Percentiles rank a stretch among this genome's conserved stretches.
Conservation (phyloP, 2,113 vertebrate species). For the Micronycteris hirsuta region DNA sequence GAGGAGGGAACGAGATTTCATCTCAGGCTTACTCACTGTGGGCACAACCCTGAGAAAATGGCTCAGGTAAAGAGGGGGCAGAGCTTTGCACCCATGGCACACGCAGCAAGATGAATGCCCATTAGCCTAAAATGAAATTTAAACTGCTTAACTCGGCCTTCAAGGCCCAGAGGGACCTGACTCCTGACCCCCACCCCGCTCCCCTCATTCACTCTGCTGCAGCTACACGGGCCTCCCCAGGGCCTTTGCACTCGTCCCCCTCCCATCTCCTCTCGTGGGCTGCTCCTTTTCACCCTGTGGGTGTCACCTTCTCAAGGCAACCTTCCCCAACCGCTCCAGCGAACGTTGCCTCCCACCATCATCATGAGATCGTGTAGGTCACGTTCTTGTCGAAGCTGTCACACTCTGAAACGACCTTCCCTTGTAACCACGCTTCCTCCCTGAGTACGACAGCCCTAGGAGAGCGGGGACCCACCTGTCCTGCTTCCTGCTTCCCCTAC, state of each 20-base stretch:
- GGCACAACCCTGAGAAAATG: background rate
- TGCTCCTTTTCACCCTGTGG: background rate
- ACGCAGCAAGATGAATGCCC: background rate
- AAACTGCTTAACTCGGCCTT: fast-evolving
- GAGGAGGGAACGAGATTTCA: fast-evolving
- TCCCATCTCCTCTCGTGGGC: background rate
- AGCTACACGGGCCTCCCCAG: background rate
- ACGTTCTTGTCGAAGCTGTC: background rate
- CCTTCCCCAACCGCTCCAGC: background rate
- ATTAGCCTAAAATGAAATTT: background rate
- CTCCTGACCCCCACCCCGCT: background rate
- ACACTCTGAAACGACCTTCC: background rate
- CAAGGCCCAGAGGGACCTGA: background rate
- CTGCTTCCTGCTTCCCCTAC: background rate
- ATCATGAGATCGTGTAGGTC: fast-evolving
- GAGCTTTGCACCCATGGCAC: background rate
- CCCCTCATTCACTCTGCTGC: background rate
- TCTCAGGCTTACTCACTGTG: background rate
- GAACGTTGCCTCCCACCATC: fast-evolving
- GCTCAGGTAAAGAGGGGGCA: background rate
- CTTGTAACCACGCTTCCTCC: background rate
- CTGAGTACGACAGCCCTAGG: background rate
- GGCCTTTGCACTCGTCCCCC: no score
- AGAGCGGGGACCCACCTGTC: background rate
- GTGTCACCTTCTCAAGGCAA: background rate